Percentiles rank a stretch among this genome's conserved stretches.
Evolutionary conservation across 2,888 invertebrate species (phyloP).

Genomic region (Diaprepes abbreviatus): DNA sequence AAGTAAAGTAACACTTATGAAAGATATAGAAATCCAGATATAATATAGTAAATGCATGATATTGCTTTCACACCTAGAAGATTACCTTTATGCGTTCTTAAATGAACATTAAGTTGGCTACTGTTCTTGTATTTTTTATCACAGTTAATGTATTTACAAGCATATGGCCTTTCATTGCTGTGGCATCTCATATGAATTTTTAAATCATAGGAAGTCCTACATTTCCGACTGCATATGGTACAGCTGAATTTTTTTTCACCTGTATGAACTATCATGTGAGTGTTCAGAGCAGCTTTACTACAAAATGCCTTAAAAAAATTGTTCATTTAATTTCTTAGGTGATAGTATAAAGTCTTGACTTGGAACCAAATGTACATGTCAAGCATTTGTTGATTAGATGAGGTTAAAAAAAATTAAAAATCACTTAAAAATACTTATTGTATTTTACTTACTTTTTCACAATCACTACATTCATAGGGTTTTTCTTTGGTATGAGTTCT

Average conservation of each 20-base stretch:
- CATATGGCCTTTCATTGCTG: conserved; percentile 57
- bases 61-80: too few relatives aligned
- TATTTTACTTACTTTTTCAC: conserved; percentile 56
- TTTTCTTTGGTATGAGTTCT: conserved; percentile 57
- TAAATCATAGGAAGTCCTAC: conserved; percentile 55
- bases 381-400: too few relatives aligned
- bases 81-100: conserved; percentile 57
- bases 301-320: conserved; percentile 55
- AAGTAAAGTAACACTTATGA: too few relatives aligned
- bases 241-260: conserved; percentile 57
- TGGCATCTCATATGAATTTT: conserved; percentile 57
- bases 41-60: too few relatives aligned
- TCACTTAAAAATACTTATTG: too few relatives aligned
- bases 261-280: conserved; percentile 57
- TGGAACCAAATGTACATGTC: too few relatives aligned
- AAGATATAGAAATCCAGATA: too few relatives aligned
- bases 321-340: too few relatives aligned
- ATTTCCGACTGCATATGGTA: conserved; percentile 56
- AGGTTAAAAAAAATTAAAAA: too few relatives aligned
- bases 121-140: conserved; percentile 57
- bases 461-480: conserved; percentile 57
- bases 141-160: conserved; percentile 57
- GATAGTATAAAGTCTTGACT: too few relatives aligned
- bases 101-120: conserved; percentile 56
- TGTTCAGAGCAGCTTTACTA: conserved; percentile 55